Conservation (phyloP, 2,797 vertebrate genomes). For the Notoglanidium macrostoma region DNA sequence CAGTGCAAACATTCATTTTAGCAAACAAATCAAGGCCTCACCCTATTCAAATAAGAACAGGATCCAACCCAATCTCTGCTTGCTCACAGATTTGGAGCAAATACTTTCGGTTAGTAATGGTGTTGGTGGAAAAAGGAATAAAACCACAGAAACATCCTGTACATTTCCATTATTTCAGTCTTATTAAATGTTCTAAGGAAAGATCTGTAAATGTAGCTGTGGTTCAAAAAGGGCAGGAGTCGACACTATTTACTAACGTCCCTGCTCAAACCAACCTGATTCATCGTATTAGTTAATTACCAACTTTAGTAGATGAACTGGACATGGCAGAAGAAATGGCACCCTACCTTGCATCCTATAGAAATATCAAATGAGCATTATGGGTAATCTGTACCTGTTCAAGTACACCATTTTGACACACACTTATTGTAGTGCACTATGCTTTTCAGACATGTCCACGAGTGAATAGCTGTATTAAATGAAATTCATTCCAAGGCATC, state of each 20-base stretch:
- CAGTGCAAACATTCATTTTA: slow-evolving; percentile 1
- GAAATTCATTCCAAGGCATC: neutral
- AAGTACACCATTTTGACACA: neutral
- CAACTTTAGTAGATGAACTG: neutral
- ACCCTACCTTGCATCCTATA: neutral
- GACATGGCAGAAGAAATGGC: neutral
- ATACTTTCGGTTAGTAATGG: neutral
- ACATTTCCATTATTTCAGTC: neutral
- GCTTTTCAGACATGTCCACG: neutral
- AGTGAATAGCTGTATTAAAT: neutral
- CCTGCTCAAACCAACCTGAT: slow-evolving; percentile 5
- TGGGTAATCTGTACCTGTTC: neutral
- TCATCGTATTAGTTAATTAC: neutral
- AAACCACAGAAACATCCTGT: neutral
- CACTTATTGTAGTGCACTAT: neutral
- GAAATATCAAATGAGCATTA: neutral
- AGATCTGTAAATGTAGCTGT: neutral
- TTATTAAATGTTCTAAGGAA: neutral
- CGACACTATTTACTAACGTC: neutral
- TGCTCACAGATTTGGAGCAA: neutral
- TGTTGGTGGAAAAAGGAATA: neutral
- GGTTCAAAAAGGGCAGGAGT: neutral
- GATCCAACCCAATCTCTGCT: neutral
- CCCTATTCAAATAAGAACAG: slow-evolving; percentile 27
- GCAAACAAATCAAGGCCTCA: slow-evolving; percentile 35